Evolutionary conservation across 2,888 invertebrate species (phyloP).

Genomic region (Parapristionchus giblindavisi): DNA sequence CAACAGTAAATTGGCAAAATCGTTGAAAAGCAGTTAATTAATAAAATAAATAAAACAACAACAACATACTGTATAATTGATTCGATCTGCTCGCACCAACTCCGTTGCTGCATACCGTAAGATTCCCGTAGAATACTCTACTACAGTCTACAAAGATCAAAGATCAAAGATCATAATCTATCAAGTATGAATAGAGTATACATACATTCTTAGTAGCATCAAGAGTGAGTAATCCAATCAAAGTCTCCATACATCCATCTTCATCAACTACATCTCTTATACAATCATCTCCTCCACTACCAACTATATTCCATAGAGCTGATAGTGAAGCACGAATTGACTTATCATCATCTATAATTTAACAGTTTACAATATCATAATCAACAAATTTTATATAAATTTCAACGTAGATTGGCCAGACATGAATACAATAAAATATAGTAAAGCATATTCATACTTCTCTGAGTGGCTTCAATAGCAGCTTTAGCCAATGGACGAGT

Average conservation of each 20-base stretch:
- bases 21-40: background rate
- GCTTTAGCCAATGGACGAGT: conserved; percentile 24
- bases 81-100: conserved; percentile 36
- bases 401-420: background rate
- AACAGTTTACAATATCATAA: background rate
- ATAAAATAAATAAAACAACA: background rate
- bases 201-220: conserved; percentile 18
- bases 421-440: background rate
- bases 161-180: no score
- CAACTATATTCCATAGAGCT: conserved; percentile 34
- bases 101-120: conserved; percentile 61
- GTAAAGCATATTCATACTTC: background rate
- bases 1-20: background rate
- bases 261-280: conserved; percentile 18
- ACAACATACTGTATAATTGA: background rate
- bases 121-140: conserved; percentile 65
- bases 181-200: no score
- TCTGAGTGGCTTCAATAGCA: conserved; percentile 10
- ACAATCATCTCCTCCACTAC: conserved; percentile 34
- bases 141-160: conserved; percentile 42
- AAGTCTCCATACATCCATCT: conserved; percentile 5
- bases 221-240: background rate
- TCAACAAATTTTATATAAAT: background rate
- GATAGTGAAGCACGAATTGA: conserved; percentile 17
- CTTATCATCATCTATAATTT: conserved; percentile 34